Percentiles rank a stretch among this genome's conserved stretches.
These are phyloP conservation scores for Acipenser oxyrinchus DNA, from an alignment of 2,797 vertebrate genomes.

Conservation along the genomic window DNA sequence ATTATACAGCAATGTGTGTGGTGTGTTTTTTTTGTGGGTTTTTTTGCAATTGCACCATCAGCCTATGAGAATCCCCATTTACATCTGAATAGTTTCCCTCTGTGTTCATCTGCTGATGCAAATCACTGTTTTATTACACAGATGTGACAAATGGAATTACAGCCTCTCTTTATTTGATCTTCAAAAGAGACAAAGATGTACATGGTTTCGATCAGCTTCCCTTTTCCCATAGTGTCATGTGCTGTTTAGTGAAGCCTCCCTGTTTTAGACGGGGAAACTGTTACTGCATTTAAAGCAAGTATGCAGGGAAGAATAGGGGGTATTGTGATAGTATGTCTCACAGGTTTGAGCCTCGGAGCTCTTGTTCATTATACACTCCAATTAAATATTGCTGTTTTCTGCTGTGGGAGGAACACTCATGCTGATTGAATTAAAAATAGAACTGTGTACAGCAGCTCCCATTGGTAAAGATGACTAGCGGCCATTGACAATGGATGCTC, in stretches of 20 bases:
- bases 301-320: too few species aligned
- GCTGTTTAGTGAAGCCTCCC: constrained; percentile 58
- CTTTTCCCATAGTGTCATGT: constrained; percentile 47
- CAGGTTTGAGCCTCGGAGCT: background rate
- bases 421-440: constrained; percentile 59
- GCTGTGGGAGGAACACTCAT: constrained; percentile 15
- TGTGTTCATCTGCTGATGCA: constrained; percentile 50
- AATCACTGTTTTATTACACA: constrained; percentile 60
- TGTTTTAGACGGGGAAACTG: constrained; percentile 35
- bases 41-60: constrained; percentile 12
- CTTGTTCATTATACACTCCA: background rate
- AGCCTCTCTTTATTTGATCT: constrained; percentile 46
- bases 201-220: constrained; percentile 32
- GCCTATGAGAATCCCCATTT: constrained; percentile 31
- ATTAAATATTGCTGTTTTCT: background rate
- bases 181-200: constrained; percentile 47
- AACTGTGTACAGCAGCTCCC: constrained; percentile 38
- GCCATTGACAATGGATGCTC: constrained; percentile 40
- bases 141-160: constrained; percentile 54
- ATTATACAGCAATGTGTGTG: background rate
- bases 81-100: constrained; percentile 36
- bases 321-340: too few species aligned
- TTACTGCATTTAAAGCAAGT: background rate
- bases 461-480: constrained; percentile 50
- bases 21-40: background rate